These are phyloP conservation scores for Parnassius glacialis DNA, from an alignment of 2,888 invertebrate genomes.

Conservation along the genomic window DNA sequence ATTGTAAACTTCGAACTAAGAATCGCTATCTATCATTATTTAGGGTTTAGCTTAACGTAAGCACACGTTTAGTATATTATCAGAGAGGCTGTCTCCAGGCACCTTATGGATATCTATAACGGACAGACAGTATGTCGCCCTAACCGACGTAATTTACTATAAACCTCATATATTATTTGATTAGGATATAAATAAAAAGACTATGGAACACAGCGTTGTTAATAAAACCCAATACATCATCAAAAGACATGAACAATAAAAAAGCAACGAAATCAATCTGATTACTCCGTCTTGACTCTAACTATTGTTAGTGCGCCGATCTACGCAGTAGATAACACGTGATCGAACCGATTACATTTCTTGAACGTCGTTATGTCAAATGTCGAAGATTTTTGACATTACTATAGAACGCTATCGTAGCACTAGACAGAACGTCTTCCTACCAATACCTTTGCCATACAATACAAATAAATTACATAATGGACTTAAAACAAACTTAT, in stretches of 20 bases:
- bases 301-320: slow-evolving; percentile 37
- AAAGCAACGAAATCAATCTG: slow-evolving; percentile 28
- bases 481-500: too few relatives aligned
- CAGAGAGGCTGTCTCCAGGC: too few relatives aligned
- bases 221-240: slow-evolving; percentile 17
- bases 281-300: slow-evolving; percentile 34
- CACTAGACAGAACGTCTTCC: slow-evolving; percentile 1
- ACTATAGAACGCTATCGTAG: slow-evolving; percentile 32
- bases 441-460: background rate
- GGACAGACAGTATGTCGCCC: too few relatives aligned
- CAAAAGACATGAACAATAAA: slow-evolving; percentile 12
- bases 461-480: too few relatives aligned
- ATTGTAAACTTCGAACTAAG: too few relatives aligned
- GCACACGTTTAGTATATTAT: too few relatives aligned
- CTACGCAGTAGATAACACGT: slow-evolving; percentile 31
- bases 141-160: too few relatives aligned
- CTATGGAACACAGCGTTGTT: background rate
- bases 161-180: too few relatives aligned
- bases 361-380: slow-evolving; percentile 43
- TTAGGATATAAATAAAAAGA: slow-evolving; percentile 4
- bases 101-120: too few relatives aligned
- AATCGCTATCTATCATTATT: too few relatives aligned
- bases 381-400: slow-evolving; percentile 40
- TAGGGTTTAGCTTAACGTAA: too few relatives aligned
- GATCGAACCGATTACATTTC: slow-evolving; percentile 38